These are phyloP conservation scores for Zelostemma sp. DNA, from an alignment of 1,140 invertebrate genomes.

Conservation along the genomic window DNA sequence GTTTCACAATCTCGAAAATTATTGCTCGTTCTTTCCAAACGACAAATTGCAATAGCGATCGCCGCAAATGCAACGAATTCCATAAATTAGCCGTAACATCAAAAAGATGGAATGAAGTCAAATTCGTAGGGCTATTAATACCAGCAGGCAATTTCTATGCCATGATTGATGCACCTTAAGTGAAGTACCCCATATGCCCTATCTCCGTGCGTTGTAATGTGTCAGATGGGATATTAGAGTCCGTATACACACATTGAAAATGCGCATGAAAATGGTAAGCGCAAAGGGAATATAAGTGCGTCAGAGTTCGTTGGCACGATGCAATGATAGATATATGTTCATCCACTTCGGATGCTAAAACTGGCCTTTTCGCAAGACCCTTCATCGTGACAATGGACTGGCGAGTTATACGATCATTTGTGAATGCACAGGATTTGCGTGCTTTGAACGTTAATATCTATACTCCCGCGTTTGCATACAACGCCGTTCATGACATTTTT, in stretches of 20 bases:
- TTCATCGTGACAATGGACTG: slow-evolving; percentile 46
- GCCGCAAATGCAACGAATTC: background rate
- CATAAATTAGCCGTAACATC: no score
- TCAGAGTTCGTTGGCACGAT: slow-evolving; percentile 57
- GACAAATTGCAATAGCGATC: no score
- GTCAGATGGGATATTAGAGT: slow-evolving; percentile 23
- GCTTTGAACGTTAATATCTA: slow-evolving; percentile 51
- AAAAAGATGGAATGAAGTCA: no score
- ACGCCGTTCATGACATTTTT: slow-evolving; percentile 31
- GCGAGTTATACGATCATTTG: slow-evolving; percentile 45
- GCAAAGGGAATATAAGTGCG: slow-evolving; percentile 52
- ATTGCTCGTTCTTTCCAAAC: no score
- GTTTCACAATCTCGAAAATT: no score
- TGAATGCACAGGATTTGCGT: slow-evolving; percentile 52
- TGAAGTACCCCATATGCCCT: slow-evolving; percentile 12
- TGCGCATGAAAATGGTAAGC: slow-evolving; percentile 48
- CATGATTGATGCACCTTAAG: background rate
- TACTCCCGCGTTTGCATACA: slow-evolving; percentile 35
- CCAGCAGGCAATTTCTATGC: no score
- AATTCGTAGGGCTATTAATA: no score
- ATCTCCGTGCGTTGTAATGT: slow-evolving; percentile 23
- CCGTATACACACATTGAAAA: slow-evolving; percentile 42
- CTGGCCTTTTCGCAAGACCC: slow-evolving; percentile 50
- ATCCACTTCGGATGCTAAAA: slow-evolving; percentile 54
- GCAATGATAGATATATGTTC: slow-evolving; percentile 56